Evolutionary conservation across 2,113 vertebrate genomes (phyloP), one percentile per base, ranked within the genome.

Genomic region (Accipiter cooperii): DNA sequence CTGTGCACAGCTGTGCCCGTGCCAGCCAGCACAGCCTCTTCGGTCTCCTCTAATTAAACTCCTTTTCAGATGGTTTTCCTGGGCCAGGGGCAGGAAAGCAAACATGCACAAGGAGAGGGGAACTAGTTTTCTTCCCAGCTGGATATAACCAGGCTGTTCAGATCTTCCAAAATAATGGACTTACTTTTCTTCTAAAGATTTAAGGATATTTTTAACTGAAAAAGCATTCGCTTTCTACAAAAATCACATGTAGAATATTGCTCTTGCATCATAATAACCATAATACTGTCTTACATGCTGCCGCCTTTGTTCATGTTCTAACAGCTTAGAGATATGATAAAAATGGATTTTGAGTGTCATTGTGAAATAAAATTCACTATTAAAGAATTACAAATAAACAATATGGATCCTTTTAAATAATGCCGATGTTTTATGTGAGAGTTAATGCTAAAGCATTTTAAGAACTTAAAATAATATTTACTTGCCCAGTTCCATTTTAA

Each of bases 71-170:
- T 3, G 12, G 5, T 31, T 68, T 80, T 89, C 44, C 17, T 33
- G 13, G 13, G 7, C 0, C 0, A 77, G 14, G 31, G 28, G 6
- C 17, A 71, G n/a, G 25, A 63, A 36, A 71, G n/a, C 24, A 60
- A 75, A 73, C 0, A 40, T 5, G 2, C 6, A 13, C 11, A 12
- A 69, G 29, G 25, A 73, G 38, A 65, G 4, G 1, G 26, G 6
- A 69, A 28, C 5, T 46, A 8, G 52, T 69, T 69, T 73, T 54
- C 44, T 57, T 86, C 34, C 44, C 36, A 51, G 6, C 0, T 84
- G 22, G 34, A 86, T 88, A 73, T 31, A 55, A 77, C 9, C 5
- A 55, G 3, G 44, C 13, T 65, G 17, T 51, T 88, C 40, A 40
- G 17, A 57, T 57, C 28, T 69, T 69, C 29, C 10, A 69, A 74